These are phyloP conservation scores for Zeuzera pyrina DNA, from an alignment of 2,888 invertebrate species.

Conservation along the genomic window DNA sequence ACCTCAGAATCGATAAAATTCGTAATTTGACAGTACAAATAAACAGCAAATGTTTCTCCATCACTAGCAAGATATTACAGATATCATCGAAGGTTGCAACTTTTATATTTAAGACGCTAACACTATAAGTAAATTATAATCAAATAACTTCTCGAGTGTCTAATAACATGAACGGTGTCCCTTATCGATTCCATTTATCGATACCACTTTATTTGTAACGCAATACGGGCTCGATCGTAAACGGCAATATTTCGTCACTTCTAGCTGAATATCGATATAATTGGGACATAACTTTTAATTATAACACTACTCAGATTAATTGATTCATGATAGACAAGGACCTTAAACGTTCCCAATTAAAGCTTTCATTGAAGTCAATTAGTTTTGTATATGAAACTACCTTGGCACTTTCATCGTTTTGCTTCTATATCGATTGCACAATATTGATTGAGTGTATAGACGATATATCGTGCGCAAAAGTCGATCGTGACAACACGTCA, in stretches of 20 bases:
- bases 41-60: slow-evolving; percentile 1
- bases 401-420: slow-evolving; percentile 27
- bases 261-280: slow-evolving; percentile 39
- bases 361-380: slow-evolving; percentile 10
- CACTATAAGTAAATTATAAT: no score
- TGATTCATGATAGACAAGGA: slow-evolving; percentile 1
- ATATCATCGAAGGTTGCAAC: slow-evolving; percentile 2
- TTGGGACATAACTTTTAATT: slow-evolving; percentile 51
- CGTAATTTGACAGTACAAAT: no score
- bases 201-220: slow-evolving; percentile 14
- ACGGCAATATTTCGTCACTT: slow-evolving; percentile 45
- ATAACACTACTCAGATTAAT: slow-evolving; percentile 18
- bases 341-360: slow-evolving; percentile 16
- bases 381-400: slow-evolving; percentile 14
- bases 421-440: slow-evolving; percentile 33
- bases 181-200: slow-evolving; percentile 50
- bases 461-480: slow-evolving; percentile 36
- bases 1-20: no score
- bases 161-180: slow-evolving; percentile 31
- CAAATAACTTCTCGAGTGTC: slow-evolving; percentile 18
- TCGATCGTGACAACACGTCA: slow-evolving; percentile 43
- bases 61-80: no score
- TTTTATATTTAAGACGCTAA: neutral
- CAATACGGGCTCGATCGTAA: slow-evolving; percentile 19
- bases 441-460: slow-evolving; percentile 21